phyloP scores from a whole-genome alignment of 2,113 vertebrate species.

The Labeo rohita region DNA sequence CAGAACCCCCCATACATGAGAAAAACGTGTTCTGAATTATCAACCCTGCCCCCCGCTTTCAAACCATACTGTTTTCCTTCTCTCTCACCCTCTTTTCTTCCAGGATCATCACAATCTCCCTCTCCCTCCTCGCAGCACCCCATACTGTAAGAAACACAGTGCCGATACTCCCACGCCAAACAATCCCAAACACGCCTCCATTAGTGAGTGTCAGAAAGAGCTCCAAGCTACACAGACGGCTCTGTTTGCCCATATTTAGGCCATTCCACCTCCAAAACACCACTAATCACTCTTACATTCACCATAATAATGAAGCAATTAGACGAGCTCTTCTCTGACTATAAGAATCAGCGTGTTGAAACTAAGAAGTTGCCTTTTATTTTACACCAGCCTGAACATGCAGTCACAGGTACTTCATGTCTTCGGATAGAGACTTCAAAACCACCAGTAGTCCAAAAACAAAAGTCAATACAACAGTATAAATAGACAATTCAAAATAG shows the following conservation, averaged over 20 bases:
- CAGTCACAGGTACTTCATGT: neutral
- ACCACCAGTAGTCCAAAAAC: neutral
- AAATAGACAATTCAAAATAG: neutral
- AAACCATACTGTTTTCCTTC: slow-evolving; percentile 33
- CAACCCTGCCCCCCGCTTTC: slow-evolving; percentile 47
- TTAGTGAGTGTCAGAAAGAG: slow-evolving; percentile 43
- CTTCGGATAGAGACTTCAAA: neutral
- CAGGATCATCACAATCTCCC: slow-evolving; percentile 44
- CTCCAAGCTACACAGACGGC: slow-evolving; percentile 17
- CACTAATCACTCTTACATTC: slow-evolving; percentile 11
- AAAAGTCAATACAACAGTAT: neutral
- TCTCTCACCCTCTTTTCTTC: slow-evolving; percentile 16
- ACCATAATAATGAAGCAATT: slow-evolving; percentile 1
- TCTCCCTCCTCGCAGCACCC: slow-evolving; percentile 25
- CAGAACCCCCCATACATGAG: slow-evolving; percentile 44
- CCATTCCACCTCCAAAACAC: neutral
- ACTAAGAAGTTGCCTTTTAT: neutral
- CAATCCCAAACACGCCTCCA: slow-evolving; percentile 33
- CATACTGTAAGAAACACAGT: slow-evolving; percentile 30
- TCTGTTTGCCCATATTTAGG: slow-evolving; percentile 23
- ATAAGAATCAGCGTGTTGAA: slow-evolving; percentile 19
- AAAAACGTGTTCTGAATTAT: slow-evolving; percentile 60
- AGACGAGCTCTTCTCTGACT: slow-evolving; percentile 39
- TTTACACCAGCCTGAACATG: neutral
- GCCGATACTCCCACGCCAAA: slow-evolving; percentile 27